Conservation (phyloP, 2,888 invertebrate genomes). For the Plebejus argus region DNA sequence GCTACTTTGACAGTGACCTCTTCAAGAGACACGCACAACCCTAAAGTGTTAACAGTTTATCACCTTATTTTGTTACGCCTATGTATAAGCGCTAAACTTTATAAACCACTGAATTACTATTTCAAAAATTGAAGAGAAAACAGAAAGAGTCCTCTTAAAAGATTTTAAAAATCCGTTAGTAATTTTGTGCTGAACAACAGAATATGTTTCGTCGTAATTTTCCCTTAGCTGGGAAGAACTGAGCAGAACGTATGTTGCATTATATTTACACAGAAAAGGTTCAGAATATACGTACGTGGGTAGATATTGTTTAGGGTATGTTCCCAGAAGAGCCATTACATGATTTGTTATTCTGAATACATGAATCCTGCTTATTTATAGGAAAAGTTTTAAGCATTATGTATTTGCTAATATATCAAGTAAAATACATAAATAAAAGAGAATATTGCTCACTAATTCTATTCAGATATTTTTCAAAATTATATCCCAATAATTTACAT, state of each 20-base stretch:
- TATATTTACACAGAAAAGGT: slow-evolving; percentile 1
- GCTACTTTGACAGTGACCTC: too few species aligned
- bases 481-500: neutral
- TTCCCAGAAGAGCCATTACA: neutral
- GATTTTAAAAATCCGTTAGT: neutral
- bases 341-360: slow-evolving; percentile 14
- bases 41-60: too few species aligned
- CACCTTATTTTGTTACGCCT: too few species aligned
- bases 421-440: neutral
- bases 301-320: neutral
- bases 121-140: neutral
- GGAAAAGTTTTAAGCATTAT: neutral
- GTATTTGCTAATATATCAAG: neutral
- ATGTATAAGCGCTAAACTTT: too few species aligned
- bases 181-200: neutral
- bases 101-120: too few species aligned
- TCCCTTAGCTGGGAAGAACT: neutral
- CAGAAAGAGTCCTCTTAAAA: neutral
- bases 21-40: too few species aligned
- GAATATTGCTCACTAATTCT: neutral
- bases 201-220: neutral
- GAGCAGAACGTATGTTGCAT: neutral
- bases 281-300: neutral
- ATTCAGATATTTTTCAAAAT: neutral
- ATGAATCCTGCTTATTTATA: slow-evolving; percentile 16